A percentile compares a stretch with the other conserved stretches of the same genome.
phyloP scores from a whole-genome alignment of 2,113 vertebrate species.

The Pelusios castaneus region DNA sequence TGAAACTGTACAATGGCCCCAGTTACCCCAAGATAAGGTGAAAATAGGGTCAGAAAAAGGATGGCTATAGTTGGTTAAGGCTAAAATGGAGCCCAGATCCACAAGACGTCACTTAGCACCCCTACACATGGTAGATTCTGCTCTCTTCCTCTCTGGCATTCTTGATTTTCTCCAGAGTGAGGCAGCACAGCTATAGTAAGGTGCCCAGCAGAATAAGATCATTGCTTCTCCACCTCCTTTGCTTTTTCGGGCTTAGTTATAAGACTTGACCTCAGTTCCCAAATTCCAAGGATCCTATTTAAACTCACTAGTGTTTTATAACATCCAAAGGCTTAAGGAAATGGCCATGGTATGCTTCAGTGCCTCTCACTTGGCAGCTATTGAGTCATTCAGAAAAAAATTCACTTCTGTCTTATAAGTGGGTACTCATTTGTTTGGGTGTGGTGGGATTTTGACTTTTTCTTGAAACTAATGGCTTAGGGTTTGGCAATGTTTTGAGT shows the following conservation, averaged over 20 bases:
- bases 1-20: not conserved
- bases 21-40: not conserved
- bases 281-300: not conserved
- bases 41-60: not conserved
- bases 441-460: not conserved
- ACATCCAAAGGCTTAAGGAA: not conserved
- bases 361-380: constrained; percentile 14
- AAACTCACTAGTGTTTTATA: not conserved
- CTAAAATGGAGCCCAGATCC: not conserved
- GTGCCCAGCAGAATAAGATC: not conserved
- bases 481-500: not conserved
- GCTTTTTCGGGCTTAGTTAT: not conserved
- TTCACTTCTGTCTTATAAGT: not conserved
- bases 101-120: not conserved
- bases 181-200: not conserved
- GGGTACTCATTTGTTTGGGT: not conserved
- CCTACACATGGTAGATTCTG: rapidly evolving
- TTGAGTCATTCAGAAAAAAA: constrained; percentile 2
- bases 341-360: not conserved
- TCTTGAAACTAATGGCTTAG: not conserved
- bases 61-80: not conserved
- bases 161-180: rapidly evolving
- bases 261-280: not conserved
- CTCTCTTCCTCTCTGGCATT: not conserved
- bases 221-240: not conserved